A percentile compares a stretch with the other conserved stretches of the same genome.
Evolutionary conservation across 2,113 vertebrate genomes (phyloP).

Genomic region (Lutjanus erythropterus): DNA sequence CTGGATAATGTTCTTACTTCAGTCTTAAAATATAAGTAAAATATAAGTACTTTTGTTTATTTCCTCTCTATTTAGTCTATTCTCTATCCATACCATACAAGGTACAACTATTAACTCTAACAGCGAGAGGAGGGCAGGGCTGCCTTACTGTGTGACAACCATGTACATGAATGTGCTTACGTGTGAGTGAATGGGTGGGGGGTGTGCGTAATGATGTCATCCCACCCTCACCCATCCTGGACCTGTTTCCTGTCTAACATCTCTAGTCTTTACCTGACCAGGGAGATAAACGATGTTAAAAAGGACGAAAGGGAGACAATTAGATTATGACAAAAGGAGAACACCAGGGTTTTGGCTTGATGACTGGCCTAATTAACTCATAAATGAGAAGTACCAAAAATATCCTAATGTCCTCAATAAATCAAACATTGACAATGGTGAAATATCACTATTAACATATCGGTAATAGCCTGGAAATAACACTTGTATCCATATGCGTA

Average conservation of each 20-base stretch:
- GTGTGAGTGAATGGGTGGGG: neutral
- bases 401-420: conserved; percentile 19
- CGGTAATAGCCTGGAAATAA: too few species aligned
- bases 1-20: neutral
- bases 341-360: neutral
- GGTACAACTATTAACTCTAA: neutral
- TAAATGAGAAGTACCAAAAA: conserved; percentile 29
- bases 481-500: too few species aligned
- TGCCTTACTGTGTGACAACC: neutral
- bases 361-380: conserved; percentile 12
- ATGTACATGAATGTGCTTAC: neutral
- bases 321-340: neutral
- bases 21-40: neutral
- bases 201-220: conserved; percentile 13
- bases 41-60: neutral
- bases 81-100: neutral
- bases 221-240: conserved; percentile 9
- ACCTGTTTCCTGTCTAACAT: conserved; percentile 22
- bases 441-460: too few species aligned
- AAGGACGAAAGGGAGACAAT: neutral
- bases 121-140: neutral
- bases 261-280: neutral
- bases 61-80: neutral
- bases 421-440: neutral
- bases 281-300: neutral